Evolutionary conservation across 2,888 invertebrate genomes (phyloP).

Genomic region (Trypoxylon attenuatum): DNA sequence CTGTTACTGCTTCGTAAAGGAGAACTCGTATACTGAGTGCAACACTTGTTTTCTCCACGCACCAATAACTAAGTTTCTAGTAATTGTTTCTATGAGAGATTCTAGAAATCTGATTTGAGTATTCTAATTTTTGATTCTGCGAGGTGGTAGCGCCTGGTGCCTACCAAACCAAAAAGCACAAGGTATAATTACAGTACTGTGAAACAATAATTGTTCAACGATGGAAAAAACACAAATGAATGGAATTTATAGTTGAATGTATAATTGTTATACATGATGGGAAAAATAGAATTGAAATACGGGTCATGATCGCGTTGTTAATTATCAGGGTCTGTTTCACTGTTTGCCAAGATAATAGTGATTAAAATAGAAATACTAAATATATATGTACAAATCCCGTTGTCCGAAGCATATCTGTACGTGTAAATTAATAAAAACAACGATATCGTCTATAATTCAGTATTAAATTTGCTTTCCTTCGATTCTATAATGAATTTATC

Average conservation of each 20-base stretch:
- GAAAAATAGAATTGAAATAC: slow-evolving; percentile 5
- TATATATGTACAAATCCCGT: slow-evolving; percentile 4
- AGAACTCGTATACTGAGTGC: neutral
- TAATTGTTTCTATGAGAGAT: neutral
- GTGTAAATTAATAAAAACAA: slow-evolving; percentile 29
- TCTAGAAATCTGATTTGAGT: neutral
- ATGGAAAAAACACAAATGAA: neutral
- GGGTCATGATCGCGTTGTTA: slow-evolving; percentile 2
- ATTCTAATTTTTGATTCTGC: neutral
- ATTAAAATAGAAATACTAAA: slow-evolving; percentile 2
- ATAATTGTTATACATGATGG: slow-evolving; percentile 4
- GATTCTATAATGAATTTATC: no score
- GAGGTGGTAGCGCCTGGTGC: neutral
- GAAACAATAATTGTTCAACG: no score
- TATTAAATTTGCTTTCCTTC: no score
- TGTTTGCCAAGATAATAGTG: neutral
- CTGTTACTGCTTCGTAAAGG: neutral
- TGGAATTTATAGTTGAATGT: slow-evolving; percentile 6
- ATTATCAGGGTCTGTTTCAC: slow-evolving; percentile 3
- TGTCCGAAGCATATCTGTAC: slow-evolving; percentile 29
- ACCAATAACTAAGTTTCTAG: neutral
- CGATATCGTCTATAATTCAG: no score
- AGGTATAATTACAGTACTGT: no score
- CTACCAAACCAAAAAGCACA: slow-evolving; percentile 17
- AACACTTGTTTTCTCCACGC: neutral